Evolutionary conservation across 2,797 vertebrate genomes (phyloP), one percentile per base, ranked within the genome.

Genomic region (Gouania willdenowi): DNA sequence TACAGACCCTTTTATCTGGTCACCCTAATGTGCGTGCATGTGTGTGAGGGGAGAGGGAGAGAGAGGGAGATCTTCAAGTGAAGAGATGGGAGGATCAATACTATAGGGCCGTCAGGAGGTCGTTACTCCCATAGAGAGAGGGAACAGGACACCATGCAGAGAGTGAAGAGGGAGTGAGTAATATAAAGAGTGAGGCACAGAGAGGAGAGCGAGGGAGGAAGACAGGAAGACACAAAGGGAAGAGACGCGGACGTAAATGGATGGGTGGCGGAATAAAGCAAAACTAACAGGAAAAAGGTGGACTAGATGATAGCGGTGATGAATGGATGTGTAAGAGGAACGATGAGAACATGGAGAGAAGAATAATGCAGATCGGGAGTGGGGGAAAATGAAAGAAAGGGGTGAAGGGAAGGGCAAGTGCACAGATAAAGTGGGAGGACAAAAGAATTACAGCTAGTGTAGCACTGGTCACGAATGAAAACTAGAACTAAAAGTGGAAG

Each of bases 1-100:
- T 61, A 63, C 68, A 79, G 71, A 77, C 63, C 72, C 72, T 82
- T 83, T 83, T 81, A 83, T 83, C 80, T 73, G 83, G 78, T 83
- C 82, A 80, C 72, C 51, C 64, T 81, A 78, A 72, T 57, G 43
- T 41, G 41, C 40, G 39, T 26, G 41, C 32, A 32, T 42, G 41
- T 42, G 47, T 34, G 45, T 26, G 42, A 14, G 26, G 38, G 39
- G 21, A 26, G 36, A 43, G 35, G 22, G 15, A 22, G 41, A 26
- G 32, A 34, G 41, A 44, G 46, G 54, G 58, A 44, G 28, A 46
- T 65, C 32, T 30, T n/a, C n/a, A n/a, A 55, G 50, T 54, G 49
- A 66, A 57, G 48, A 73, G 74, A 78, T 71, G 49, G 43, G 36
- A 30, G 47, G 80, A 87, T 87, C 84, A 68, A 85, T 85, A 83